Conservation (phyloP, 92 coral and sea anemone genomes). For the Umimayanthus chanpuru region DNA sequence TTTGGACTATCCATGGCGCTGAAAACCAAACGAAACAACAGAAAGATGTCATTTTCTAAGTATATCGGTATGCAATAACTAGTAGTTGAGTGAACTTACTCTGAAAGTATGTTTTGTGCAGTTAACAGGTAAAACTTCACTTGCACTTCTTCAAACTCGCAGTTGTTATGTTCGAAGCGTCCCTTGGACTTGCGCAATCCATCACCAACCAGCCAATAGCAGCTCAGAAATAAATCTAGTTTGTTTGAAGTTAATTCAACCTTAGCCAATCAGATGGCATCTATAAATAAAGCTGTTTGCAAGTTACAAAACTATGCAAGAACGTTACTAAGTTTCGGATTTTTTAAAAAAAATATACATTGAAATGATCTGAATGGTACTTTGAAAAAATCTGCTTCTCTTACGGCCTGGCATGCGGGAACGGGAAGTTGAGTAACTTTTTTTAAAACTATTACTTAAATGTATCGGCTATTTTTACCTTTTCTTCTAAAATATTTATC, state of each 20-base stretch:
- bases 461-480: too few species aligned
- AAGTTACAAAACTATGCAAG: conserved; percentile 7
- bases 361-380: background rate
- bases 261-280: conserved; percentile 26
- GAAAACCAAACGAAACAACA: background rate
- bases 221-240: background rate
- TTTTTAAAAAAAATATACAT: background rate
- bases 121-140: background rate
- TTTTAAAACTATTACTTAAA: too few species aligned
- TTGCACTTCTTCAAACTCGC: background rate
- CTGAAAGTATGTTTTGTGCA: too few species aligned
- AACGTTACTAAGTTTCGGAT: background rate
- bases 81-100: background rate
- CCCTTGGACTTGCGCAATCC: background rate
- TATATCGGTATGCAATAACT: background rate
- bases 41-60: background rate
- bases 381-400: too few species aligned
- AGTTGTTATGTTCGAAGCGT: conserved; percentile 23
- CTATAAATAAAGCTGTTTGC: background rate
- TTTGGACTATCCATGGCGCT: conserved; percentile 77
- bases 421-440: too few species aligned
- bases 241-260: conserved; percentile 1
- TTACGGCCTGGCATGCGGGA: too few species aligned
- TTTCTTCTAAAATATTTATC: too few species aligned
- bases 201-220: conserved; percentile 19